Conservation (phyloP, 2,888 invertebrate species). For the Nephrotoma flavescens region DNA sequence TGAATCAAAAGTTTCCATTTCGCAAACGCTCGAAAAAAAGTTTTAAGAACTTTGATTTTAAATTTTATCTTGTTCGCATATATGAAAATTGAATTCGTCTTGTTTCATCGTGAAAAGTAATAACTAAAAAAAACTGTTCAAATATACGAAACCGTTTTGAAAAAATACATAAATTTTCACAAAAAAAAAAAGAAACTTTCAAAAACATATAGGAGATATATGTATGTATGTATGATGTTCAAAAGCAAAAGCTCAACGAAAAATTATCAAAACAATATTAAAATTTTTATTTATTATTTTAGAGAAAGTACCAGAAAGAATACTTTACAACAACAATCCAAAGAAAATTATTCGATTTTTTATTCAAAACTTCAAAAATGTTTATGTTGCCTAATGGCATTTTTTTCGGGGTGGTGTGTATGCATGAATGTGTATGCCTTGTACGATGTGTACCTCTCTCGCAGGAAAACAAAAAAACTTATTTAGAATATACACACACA, state of each 20-base stretch:
- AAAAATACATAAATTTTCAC: neutral
- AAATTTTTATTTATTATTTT: neutral
- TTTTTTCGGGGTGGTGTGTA: neutral
- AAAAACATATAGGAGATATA: neutral
- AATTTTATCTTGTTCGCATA: neutral
- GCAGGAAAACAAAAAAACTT: neutral
- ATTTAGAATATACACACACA: neutral
- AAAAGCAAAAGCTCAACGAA: neutral
- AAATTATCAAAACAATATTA: neutral
- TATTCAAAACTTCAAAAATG: neutral
- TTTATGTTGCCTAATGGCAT: neutral
- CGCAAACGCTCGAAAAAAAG: neutral
- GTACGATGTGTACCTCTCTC: neutral
- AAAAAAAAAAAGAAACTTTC: neutral
- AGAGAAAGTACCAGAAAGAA: neutral
- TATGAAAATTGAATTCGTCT: neutral
- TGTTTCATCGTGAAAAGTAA: neutral
- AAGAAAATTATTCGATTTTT: neutral
- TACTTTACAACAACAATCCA: neutral
- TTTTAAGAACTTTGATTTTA: neutral
- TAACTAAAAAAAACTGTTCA: neutral
- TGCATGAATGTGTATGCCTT: neutral
- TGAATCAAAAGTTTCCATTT: neutral
- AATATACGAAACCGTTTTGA: neutral
- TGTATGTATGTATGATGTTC: neutral